Conservation (phyloP, 1,140 invertebrate species). For the Psix sp. region DNA sequence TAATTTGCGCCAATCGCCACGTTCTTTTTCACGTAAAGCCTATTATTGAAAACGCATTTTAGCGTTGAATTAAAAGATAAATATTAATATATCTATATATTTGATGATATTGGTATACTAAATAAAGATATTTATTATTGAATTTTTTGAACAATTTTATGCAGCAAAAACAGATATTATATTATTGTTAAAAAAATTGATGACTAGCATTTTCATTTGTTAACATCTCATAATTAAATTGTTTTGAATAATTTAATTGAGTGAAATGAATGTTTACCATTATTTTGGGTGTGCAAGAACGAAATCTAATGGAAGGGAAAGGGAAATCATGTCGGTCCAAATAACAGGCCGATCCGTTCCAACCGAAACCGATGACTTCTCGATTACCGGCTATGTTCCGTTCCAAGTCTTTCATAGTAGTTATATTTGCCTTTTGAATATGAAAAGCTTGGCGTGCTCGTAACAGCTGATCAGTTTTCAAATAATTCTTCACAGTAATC, state of each 20-base stretch:
- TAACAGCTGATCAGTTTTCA: not conserved
- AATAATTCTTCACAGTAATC: no score
- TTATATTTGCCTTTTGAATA: slow-evolving; percentile 2
- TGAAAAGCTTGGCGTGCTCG: not conserved
- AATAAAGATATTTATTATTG: no score
- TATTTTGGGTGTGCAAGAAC: slow-evolving; percentile 78
- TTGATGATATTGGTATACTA: no score
- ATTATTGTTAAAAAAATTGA: not conserved
- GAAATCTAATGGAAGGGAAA: slow-evolving; percentile 82
- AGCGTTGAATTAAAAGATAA: no score
- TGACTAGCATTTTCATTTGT: no score
- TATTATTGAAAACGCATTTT: slow-evolving; percentile 60
- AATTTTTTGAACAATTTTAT: no score
- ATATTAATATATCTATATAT: no score
- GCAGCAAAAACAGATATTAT: slow-evolving; percentile 1
- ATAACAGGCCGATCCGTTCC: slow-evolving; percentile 79
- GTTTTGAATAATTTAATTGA: not conserved
- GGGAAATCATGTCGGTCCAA: slow-evolving; percentile 79
- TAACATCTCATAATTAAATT: no score
- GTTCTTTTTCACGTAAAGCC: slow-evolving; percentile 92
- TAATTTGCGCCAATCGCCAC: slow-evolving; percentile 95
- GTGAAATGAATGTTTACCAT: slow-evolving; percentile 60
- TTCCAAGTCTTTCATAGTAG: slow-evolving; percentile 8
- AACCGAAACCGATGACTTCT: slow-evolving; percentile 83
- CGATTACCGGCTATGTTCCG: slow-evolving; percentile 76